phyloP scores from a whole-genome alignment of 2,113 vertebrate genomes.

The Motacilla alba region DNA sequence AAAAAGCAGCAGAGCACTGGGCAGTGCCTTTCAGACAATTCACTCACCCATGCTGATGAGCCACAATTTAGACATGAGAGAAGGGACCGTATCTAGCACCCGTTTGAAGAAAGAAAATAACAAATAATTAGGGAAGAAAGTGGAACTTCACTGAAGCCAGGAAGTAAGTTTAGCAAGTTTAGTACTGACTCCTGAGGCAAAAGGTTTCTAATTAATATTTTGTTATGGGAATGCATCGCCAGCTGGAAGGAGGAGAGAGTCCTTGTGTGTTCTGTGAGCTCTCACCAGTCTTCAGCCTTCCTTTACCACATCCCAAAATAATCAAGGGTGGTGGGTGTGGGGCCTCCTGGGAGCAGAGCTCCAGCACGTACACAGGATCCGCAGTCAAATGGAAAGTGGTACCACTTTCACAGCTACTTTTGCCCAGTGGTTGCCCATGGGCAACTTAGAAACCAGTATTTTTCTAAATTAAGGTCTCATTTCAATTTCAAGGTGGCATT shows the following conservation, averaged over 20 bases:
- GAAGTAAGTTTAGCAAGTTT: not conserved
- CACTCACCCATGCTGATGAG: not conserved
- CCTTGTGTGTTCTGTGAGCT: not conserved
- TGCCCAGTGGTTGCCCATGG: not conserved
- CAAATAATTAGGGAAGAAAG: not conserved
- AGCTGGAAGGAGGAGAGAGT: not conserved
- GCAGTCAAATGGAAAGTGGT: not conserved
- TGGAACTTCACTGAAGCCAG: not conserved
- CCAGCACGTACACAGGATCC: not conserved
- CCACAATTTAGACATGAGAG: not conserved
- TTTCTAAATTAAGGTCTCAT: not conserved
- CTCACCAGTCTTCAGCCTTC: not conserved
- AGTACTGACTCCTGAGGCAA: not conserved
- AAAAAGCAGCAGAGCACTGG: not conserved
- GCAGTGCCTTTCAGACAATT: not conserved
- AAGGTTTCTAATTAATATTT: not conserved
- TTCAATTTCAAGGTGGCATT: not conserved
- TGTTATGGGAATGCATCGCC: not conserved
- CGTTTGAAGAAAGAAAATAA: conserved; percentile 7
- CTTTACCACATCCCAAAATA: not conserved
- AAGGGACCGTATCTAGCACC: not conserved
- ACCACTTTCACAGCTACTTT: not conserved
- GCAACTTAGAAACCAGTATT: not conserved
- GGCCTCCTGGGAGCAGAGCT: not conserved
- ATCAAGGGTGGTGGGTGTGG: not conserved